Evolutionary conservation across 92 coral and sea anemone genomes (phyloP), one percentile per base, ranked within the genome.

Genomic region (Nematostella vectensis): DNA sequence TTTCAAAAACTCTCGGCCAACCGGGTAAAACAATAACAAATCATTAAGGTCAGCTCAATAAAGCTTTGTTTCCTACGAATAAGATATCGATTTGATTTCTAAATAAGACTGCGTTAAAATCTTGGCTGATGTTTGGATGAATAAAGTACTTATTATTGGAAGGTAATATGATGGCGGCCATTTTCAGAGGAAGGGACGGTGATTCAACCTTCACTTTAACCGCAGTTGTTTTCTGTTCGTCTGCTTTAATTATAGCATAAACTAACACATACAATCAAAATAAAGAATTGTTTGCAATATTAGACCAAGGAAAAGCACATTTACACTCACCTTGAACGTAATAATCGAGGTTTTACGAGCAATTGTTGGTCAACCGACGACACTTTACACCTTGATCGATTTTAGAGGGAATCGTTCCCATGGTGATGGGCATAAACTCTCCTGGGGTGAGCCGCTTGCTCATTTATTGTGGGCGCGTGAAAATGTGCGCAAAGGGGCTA

Each of bases 261-360:
- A n/a, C n/a, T n/a, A n/a, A n/a, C n/a, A n/a, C n/a, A n/a, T n/a
- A n/a, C n/a, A n/a, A n/a, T n/a, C n/a, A n/a, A n/a, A n/a, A n/a
- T n/a, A n/a, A n/a, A n/a, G n/a, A n/a, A n/a, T n/a, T n/a, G n/a
- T n/a, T n/a, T n/a, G 6, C 40, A 33, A 33, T 33, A 33, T 29
- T 25, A 16, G 16, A 1, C n/a, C 12, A 27, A 37, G 48, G 57
- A 58, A 65, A 27, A 57, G 48, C 27, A 49, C 67, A 67, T 65
- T 65, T 65, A 48, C 80, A 54, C 80, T 47, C 53, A 76, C 82
- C 82, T 69, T 68, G n/a, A 19, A 18, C 18, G 59, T 44, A 59
- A 45, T 68, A 50, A 68, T 75, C 29, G 55, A 56, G 47, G 68
- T 53, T 76, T 76, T 69, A 76, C 63, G 66, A 76, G 21, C 57